phyloP scores from a whole-genome alignment of 2,113 vertebrate genomes.

The Condylura cristata region DNA sequence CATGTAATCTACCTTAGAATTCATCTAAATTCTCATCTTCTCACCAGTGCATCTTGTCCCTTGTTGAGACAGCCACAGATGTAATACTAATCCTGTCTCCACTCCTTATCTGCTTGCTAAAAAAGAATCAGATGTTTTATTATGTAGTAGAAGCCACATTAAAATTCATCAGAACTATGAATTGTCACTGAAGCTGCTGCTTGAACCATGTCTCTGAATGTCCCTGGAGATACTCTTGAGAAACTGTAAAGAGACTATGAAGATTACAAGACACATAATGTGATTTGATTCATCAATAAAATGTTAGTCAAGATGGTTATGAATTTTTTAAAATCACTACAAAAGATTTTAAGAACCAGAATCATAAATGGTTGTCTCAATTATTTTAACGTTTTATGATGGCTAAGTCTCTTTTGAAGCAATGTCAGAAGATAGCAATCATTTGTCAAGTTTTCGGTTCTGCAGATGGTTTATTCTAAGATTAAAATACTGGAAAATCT shows the following conservation, averaged over 20 bases:
- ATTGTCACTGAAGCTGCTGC: conserved; percentile 10
- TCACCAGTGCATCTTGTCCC: neutral
- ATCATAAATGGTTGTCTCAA: neutral
- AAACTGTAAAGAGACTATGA: neutral
- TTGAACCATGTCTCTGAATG: conserved; percentile 15
- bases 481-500: neutral
- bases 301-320: conserved; percentile 28
- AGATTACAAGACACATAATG: conserved; percentile 2
- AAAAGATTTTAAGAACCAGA: neutral
- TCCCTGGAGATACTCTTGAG: neutral
- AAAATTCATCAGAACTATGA: conserved; percentile 42
- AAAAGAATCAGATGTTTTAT: conserved; percentile 62
- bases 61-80: neutral
- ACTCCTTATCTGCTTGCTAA: conserved; percentile 43
- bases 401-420: neutral
- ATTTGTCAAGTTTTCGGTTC: neutral
- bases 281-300: conserved; percentile 52
- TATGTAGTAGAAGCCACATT: conserved; percentile 21
- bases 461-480: neutral
- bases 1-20: conserved; percentile 6
- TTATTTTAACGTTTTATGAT: conserved; percentile 34
- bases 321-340: conserved; percentile 20
- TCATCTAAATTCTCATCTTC: conserved; percentile 27
- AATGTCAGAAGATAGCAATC: neutral
- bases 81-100: conserved; percentile 14